Conservation (phyloP, 2,888 invertebrate genomes). For the Spilarctia lutea region DNA sequence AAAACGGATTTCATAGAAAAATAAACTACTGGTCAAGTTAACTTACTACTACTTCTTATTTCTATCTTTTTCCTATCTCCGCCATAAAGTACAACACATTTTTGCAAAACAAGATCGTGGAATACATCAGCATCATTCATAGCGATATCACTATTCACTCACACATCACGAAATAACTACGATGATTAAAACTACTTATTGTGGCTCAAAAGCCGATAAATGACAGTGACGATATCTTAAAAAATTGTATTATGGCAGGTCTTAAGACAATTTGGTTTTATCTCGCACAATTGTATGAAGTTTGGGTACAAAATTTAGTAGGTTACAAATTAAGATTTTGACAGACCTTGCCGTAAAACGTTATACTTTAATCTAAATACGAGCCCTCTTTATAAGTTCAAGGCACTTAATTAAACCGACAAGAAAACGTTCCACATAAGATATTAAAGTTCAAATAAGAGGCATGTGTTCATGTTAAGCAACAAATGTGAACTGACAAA, state of each 20-base stretch:
- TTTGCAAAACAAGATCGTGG: background rate
- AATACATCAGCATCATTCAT: background rate
- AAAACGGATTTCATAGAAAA: too few relatives aligned
- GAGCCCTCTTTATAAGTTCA: conserved; percentile 50
- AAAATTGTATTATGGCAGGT: background rate
- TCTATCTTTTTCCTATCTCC: background rate
- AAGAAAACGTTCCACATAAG: conserved; percentile 59
- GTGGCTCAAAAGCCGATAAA: background rate
- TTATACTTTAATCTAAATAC: conserved; percentile 60
- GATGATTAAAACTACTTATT: too few relatives aligned
- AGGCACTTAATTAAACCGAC: conserved; percentile 65
- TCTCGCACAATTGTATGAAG: background rate
- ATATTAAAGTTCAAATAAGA: conserved; percentile 70
- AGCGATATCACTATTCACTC: background rate
- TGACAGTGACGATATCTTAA: background rate
- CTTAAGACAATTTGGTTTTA: background rate
- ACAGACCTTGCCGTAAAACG: conserved; percentile 37
- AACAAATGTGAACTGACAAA: conserved; percentile 84
- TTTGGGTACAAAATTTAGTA: background rate
- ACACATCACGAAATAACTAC: background rate
- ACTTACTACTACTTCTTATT: background rate
- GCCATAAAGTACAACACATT: background rate
- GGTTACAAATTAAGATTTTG: conserved; percentile 25
- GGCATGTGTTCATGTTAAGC: conserved; percentile 69
- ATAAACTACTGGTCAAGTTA: background rate